A percentile compares a stretch with the other conserved stretches of the same genome.
Conservation (phyloP, 1,140 invertebrate genomes). For the Drosophila busckii region DNA sequence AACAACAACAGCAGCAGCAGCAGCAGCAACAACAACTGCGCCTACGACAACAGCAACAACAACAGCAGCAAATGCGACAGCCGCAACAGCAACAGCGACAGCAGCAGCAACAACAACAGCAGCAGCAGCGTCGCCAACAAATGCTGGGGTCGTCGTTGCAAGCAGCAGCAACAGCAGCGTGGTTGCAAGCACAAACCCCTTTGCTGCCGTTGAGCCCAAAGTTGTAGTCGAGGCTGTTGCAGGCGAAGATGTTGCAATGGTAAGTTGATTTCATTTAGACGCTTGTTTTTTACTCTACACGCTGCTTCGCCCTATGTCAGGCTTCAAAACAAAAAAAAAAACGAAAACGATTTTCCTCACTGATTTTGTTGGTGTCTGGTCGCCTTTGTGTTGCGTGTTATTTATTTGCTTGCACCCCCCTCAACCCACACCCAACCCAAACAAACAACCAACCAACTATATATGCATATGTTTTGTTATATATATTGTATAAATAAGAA, state of each 20-base stretch:
- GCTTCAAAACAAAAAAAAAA: conserved; percentile 39
- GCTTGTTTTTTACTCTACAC: conserved; percentile 26
- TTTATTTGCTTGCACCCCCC: conserved; percentile 46
- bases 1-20: conserved; percentile 19
- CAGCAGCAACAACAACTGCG: conserved; percentile 22
- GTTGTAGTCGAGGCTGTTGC: conserved; percentile 5
- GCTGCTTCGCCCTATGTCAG: conserved; percentile 20
- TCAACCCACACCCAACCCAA: conserved; percentile 6
- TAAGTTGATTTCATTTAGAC: conserved; percentile 58
- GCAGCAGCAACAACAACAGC: conserved; percentile 2
- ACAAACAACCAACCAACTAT: background rate
- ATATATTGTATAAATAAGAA: conserved; percentile 47
- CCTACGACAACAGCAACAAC: conserved; percentile 5
- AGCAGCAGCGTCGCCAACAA: background rate
- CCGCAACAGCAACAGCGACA: conserved; percentile 3
- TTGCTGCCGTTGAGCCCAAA: conserved; percentile 22
- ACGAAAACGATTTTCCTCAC: conserved; percentile 60
- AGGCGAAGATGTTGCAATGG: conserved; percentile 58
- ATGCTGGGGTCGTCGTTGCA: background rate
- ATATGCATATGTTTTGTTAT: background rate
- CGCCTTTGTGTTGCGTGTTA: conserved; percentile 46
- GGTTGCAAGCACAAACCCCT: conserved; percentile 22
- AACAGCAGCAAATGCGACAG: background rate
- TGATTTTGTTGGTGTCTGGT: conserved; percentile 43
- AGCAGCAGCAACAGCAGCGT: conserved; percentile 1